phyloP scores from a whole-genome alignment of 2,888 invertebrate species.

The Agrochola circellaris region DNA sequence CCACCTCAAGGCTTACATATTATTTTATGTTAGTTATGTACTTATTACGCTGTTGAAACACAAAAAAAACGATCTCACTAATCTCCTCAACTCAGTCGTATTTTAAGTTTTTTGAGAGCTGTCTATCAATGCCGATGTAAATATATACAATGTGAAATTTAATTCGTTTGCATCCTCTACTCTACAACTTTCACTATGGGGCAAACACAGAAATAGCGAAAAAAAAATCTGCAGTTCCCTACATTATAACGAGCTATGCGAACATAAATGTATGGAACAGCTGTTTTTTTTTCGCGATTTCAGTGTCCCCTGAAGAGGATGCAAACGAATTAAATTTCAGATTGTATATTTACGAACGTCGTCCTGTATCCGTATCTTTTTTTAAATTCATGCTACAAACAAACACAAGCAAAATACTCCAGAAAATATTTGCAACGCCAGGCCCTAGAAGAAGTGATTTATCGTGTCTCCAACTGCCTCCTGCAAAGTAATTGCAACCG shows the following conservation, averaged over 20 bases:
- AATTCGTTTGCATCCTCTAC: no score
- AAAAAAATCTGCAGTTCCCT: no score
- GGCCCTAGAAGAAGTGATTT: constrained; percentile 3
- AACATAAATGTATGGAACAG: no score
- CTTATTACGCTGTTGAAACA: no score
- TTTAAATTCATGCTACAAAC: constrained; percentile 4
- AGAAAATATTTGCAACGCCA: constrained; percentile 14
- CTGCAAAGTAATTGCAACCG: constrained; percentile 23
- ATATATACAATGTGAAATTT: no score
- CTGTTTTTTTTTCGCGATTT: no score
- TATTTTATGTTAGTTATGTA: neutral
- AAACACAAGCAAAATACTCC: neutral
- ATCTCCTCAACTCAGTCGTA: no score
- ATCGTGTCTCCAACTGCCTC: constrained; percentile 3
- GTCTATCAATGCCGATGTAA: neutral
- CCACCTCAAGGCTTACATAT: neutral
- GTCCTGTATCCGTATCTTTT: neutral
- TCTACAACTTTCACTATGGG: no score
- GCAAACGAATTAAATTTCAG: no score
- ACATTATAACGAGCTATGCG: no score
- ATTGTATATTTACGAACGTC: neutral
- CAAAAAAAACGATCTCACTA: neutral
- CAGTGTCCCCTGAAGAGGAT: no score
- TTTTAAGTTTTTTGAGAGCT: neutral
- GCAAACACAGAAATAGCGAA: no score